Base-by-base conservation (phyloP, 2,888 invertebrate genomes). In the Leptinotarsa rubiginosa region DNA sequence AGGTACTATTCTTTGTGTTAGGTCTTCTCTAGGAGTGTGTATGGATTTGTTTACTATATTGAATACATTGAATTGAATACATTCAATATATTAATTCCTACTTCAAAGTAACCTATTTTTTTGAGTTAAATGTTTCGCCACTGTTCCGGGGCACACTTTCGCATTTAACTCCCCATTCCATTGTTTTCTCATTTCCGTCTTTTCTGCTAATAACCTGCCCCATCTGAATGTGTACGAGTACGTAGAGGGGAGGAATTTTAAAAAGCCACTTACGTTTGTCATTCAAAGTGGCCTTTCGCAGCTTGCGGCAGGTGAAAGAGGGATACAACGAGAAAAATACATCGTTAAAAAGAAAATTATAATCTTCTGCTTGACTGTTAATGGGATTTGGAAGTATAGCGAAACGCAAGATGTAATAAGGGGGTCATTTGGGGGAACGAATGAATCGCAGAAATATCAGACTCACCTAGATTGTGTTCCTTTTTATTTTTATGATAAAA, bases 251-350 rank as follows among this genome's bases (percentile, higher is more conserved):
- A 78, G 83, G 83, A 85, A 85, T 85, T 84, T 85, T 84, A 84
- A 86, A 86, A 85, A 85, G 85, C 84, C 84, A 84, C 84, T 85
- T 82, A 83, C 83, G 84, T 85, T 84, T 85, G 84, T 86, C 85
- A 85, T 85, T 85, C 82, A 84, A 85, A 84, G 83, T 82, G 82
- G 82, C 79, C 78, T 74, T 75, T 77, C 64, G 72, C 59, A 69
- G 78, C 75, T 75, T 77, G 77, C 75, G 75, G 78, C 79, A 79
- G 79, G 79, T 78, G 70, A 72, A 69, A 54, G 67, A 69, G 75
- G 72, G 68, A 41, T 52, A 70, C 66, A 74, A 73, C 75, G 78
- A 73, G 76, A 76, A 74, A 78, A 75, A 74, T 69, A 70, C 75
- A 68, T 76, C 76, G 73, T 77, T 79, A 79, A 77, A 78, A 69